These are phyloP conservation scores for Eupeodes latifasciatus DNA, from an alignment of 2,888 invertebrate genomes.

Conservation along the genomic window DNA sequence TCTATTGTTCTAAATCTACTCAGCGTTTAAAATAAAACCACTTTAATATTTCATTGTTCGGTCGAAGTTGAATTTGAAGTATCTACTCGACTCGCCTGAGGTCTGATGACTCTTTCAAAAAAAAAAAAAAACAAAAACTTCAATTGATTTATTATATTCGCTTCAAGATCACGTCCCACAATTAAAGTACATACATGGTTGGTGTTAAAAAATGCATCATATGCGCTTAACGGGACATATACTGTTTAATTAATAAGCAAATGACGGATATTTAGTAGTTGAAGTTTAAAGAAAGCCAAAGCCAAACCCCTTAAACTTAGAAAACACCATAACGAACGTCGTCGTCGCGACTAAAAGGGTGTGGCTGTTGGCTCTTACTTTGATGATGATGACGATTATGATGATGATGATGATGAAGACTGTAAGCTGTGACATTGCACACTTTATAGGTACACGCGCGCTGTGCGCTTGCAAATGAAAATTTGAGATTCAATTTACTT, in stretches of 20 bases:
- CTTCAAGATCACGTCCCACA: slow-evolving; percentile 29
- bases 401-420: neutral
- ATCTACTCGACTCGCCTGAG: neutral
- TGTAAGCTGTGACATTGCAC: neutral
- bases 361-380: slow-evolving; percentile 25
- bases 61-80: neutral
- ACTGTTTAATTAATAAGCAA: slow-evolving; percentile 61
- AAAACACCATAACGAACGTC: neutral
- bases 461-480: slow-evolving; percentile 23
- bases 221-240: slow-evolving; percentile 35
- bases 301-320: slow-evolving; percentile 20
- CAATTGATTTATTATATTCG: slow-evolving; percentile 49
- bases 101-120: slow-evolving; percentile 8
- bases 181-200: neutral
- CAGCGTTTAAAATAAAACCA: slow-evolving; percentile 18
- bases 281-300: neutral
- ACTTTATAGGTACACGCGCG: no score
- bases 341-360: slow-evolving; percentile 27
- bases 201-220: slow-evolving; percentile 61
- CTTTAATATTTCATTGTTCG: slow-evolving; percentile 11
- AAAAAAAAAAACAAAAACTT: slow-evolving; percentile 7
- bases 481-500: slow-evolving; percentile 32
- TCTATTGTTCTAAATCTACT: slow-evolving; percentile 23
- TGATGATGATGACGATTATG: neutral
- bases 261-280: slow-evolving; percentile 32